Base-by-base conservation (phyloP, 1,140 invertebrate species). In the Goniozus legneri region DNA sequence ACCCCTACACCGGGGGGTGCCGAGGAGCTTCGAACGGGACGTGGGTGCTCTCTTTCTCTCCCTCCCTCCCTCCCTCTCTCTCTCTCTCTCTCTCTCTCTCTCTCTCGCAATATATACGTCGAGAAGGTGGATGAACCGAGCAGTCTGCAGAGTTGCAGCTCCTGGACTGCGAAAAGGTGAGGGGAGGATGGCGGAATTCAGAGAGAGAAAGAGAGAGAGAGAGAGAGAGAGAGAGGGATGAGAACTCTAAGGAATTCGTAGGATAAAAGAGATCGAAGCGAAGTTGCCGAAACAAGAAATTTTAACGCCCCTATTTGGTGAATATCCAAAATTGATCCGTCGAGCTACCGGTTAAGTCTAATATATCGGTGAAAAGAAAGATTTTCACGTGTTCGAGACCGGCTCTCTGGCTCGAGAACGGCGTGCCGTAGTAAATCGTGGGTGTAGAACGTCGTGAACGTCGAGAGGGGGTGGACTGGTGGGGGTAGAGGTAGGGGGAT, bases 61-160 rank as follows among this genome's bases (percentile, higher is more conserved):
- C 34, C 18, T 16, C 47, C 39, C 38, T 48, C 35, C 37, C 44
- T 41, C 21, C 33, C 35, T 44, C 21, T 38, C 31, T 15, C 19
- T n/a, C 16, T 30, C 51, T 60, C 21, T 38, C 35, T 44, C 21
- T 38, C 31, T 15, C 19, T n/a, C 16, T 30, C 51, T 58, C 53
- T 47, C 45, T 32, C 15, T 40, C 13, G 48, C 50, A 55, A 49
- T 50, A 49, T 51, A 42, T 44, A 47, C 47, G 42, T 42, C 47
- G 58, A 54, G 65, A 62, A 74, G 71, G 71, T 74, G 70, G 71
- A 71, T 74, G 71, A 74, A 73, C 69, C 69, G 65, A 60, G 65
- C 58, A 54, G 61, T 62, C 61, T 64, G 55, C 60, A 57, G 50
- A 60, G 45, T 55, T 47, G 39, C 24, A 31, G 30, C 4, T 27